Base-by-base conservation (phyloP, 2,113 vertebrate genomes). In the Trochalopteron elliotii region DNA sequence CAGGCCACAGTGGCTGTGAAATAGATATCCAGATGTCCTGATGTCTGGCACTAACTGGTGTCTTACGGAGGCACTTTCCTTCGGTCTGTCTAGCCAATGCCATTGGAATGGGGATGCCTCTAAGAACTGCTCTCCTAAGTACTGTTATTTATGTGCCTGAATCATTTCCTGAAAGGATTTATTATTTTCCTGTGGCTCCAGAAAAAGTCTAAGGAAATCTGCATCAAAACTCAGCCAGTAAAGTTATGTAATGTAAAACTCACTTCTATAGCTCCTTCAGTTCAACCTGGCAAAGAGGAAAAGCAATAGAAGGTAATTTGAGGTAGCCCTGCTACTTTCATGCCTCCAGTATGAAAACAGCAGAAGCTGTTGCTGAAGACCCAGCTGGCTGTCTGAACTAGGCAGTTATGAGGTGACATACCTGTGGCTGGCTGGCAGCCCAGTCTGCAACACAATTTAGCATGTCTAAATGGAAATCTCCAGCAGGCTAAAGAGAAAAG, bases 381-480 rank as follows among this genome's bases (percentile, higher is more conserved):
- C 2, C 47, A 90, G 42, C 56, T 81, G 91, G 23, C 25, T 96
- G 79, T 39, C 83, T 94, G 79, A 83, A 88, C 50, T 19, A 77
- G 85, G 47, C 83, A 83, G 45, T 44, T 87, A 35, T n/a, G 79
- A 87, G 47, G 78, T 67, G 68, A 67, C 80, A 70, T 25, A 89
- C 91, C 93, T 92, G 75, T 55, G 59, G 14, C 68, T 96, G 93
- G 90, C 90, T 90, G 56, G 71, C 27, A 95, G 83, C 93, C 80
- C 80, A 40, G 76, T 9, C 52, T 81, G 68, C 44, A 59, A n/a
- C 12, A 24, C 30, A 92, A 40, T 2, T 83, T 30, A 77, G 33
- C 33, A 30, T 63, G 52, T 71, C 72, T 81, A 78, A 92, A 77
- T 40, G 44, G 72, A 92, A 56, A 71, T 82, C 60, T 94, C 64